Base-by-base conservation (phyloP, 1,140 invertebrate genomes). In the Cydia fagiglandana region DNA sequence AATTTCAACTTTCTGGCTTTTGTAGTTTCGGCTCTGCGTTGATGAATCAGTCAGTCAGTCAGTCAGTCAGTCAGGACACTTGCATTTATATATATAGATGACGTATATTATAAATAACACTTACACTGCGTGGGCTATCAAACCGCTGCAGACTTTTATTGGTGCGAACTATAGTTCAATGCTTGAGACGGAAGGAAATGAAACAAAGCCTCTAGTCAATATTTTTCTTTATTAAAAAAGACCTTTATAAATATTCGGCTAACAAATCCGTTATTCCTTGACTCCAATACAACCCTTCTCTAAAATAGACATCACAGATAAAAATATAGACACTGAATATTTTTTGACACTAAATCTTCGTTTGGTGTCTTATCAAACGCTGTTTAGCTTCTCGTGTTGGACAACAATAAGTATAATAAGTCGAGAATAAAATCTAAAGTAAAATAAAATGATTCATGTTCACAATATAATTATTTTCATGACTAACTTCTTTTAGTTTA, bases 251-350 rank as follows among this genome's bases (percentile, higher is more conserved):
- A 85, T 83, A 84, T 86, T 80, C 76, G 64, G 77, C 81, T 84
- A 87, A 88, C 84, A 84, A 85, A 83, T 77, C 77, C 80, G 74
- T 80, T 78, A 75, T 79, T 77, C 79, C 82, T 73, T 77, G 78
- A 84, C 87, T 78, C 76, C 83, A 86, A 84, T 84, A 83, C 83
- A 84, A 83, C 78, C 76, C 74, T 66, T 80, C 78, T 83, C 83
- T 89, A 89, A 84, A 88, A 86, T 89, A 89, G 83, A 87, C 87
- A 89, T 89, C 88, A 89, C 88, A 88, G 88, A 88, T 88, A 88
- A 88, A 50, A 87, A 88, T 86, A 88, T 86, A 89, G 83, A 89
- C 86, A 88, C 86, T 86, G 84, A 86, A 85, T 87, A 84, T 81
- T 15, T 83, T 81, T 83, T 81, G 85, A 84, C 82, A 83, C 84